These are phyloP conservation scores for Callyntrura sp. DNA, from an alignment of 2,888 invertebrate species.

Conservation along the genomic window DNA sequence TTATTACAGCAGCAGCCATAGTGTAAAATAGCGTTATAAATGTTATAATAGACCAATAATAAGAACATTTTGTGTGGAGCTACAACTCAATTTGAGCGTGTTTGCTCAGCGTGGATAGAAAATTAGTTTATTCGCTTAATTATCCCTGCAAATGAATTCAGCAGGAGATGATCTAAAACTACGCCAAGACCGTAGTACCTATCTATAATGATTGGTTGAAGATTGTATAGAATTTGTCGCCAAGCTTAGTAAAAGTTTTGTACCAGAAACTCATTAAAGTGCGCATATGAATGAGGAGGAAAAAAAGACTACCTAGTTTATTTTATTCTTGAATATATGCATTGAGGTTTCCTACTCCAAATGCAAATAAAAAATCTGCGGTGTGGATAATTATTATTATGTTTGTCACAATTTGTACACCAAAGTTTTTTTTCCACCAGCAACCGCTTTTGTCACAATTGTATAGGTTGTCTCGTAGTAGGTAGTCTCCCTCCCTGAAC, in stretches of 20 bases:
- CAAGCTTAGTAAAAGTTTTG: background rate
- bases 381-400: background rate
- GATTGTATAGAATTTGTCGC: conserved; percentile 28
- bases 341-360: background rate
- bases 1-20: background rate
- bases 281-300: background rate
- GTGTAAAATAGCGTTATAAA: background rate
- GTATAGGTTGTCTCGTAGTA: background rate
- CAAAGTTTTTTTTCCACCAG: background rate
- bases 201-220: background rate
- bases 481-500: background rate
- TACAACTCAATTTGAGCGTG: background rate
- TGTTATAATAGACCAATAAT: background rate
- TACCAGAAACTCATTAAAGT: conserved; percentile 24
- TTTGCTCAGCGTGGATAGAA: too few relatives aligned
- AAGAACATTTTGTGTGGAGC: background rate
- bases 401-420: background rate
- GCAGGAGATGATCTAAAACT: background rate
- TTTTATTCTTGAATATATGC: background rate
- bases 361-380: conserved; percentile 33
- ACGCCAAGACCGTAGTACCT: background rate
- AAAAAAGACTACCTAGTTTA: background rate
- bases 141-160: background rate
- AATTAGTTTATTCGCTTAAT: background rate
- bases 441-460: conserved; percentile 18